Evolutionary conservation across 2,888 invertebrate species (phyloP).

Genomic region (Busseola fusca): DNA sequence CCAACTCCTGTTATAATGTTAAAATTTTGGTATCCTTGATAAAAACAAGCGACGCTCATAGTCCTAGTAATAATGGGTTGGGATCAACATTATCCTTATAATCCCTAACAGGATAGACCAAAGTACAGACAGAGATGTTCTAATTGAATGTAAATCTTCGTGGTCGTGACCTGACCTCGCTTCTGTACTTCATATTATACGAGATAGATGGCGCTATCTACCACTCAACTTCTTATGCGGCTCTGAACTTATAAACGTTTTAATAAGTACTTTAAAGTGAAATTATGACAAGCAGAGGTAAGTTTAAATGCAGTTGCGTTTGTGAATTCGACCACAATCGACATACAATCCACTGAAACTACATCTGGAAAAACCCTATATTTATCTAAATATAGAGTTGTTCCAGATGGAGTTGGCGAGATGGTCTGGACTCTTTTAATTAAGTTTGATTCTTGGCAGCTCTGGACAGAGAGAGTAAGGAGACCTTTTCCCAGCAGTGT

Average conservation of each 20-base stretch:
- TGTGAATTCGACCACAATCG: not conserved
- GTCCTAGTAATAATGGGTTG: slow-evolving; percentile 29
- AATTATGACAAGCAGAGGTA: too few species aligned
- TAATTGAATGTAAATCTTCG: slow-evolving; percentile 51
- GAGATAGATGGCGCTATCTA: slow-evolving; percentile 41
- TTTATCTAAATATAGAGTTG: not conserved
- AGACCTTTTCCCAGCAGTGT: not conserved
- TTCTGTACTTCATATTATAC: slow-evolving; percentile 24
- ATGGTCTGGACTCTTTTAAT: not conserved
- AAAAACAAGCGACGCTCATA: slow-evolving; percentile 26
- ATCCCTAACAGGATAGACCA: slow-evolving; percentile 21
- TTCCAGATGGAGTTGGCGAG: too few species aligned
- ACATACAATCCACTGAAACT: too few species aligned
- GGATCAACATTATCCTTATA: slow-evolving; percentile 29
- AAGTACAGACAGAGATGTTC: slow-evolving; percentile 10
- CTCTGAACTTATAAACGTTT: not conserved
- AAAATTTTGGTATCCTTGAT: slow-evolving; percentile 3
- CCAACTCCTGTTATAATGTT: not conserved
- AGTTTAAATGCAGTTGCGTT: not conserved
- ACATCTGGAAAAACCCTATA: too few species aligned
- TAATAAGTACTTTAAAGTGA: not conserved
- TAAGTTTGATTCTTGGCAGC: not conserved
- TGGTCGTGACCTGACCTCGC: slow-evolving; percentile 17
- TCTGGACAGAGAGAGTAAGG: not conserved
- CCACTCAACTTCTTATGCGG: not conserved